These are phyloP conservation scores for Saccostrea cuccullata DNA, from an alignment of 1,140 invertebrate genomes.

Conservation along the genomic window DNA sequence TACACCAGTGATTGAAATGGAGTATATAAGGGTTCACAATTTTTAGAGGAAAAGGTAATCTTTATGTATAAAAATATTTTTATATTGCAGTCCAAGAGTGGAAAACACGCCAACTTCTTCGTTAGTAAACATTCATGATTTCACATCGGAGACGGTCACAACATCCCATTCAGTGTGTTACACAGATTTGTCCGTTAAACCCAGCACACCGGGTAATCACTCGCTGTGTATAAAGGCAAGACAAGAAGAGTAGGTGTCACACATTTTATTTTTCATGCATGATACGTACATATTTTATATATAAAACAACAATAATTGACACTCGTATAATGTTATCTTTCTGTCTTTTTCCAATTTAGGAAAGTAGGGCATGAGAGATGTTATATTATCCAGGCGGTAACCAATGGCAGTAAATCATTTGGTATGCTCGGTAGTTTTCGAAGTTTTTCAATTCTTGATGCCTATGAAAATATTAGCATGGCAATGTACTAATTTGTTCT, in stretches of 20 bases:
- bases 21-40: too few relatives aligned
- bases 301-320: too few relatives aligned
- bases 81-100: background rate
- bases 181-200: background rate
- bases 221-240: background rate
- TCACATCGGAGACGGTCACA: background rate
- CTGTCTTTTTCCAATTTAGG: background rate
- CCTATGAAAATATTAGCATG: background rate
- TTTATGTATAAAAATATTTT: background rate
- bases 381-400: background rate
- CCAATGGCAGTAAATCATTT: background rate
- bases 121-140: background rate
- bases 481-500: background rate
- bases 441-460: background rate
- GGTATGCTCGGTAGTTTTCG: background rate
- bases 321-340: too few relatives aligned
- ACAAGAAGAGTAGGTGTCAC: background rate
- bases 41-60: too few relatives aligned
- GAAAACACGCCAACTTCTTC: background rate
- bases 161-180: background rate
- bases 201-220: background rate
- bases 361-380: background rate
- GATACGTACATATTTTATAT: too few relatives aligned
- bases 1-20: too few relatives aligned
- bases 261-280: background rate